phyloP scores from a whole-genome alignment of 1,140 invertebrate genomes.

The Papilio machaon region DNA sequence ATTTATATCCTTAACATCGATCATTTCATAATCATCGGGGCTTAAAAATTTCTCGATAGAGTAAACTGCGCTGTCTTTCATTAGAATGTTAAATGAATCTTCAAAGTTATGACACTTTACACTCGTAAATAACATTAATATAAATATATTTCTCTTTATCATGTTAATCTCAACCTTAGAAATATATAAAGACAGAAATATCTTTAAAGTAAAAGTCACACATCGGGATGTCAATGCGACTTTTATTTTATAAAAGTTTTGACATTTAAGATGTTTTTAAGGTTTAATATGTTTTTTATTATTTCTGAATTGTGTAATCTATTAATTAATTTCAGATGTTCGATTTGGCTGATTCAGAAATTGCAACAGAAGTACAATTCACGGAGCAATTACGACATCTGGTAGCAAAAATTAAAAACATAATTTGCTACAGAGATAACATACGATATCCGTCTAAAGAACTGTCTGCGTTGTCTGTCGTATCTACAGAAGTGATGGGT shows the following conservation, averaged over 20 bases:
- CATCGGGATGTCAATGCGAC: not conserved
- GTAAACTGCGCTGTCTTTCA: slow-evolving; percentile 46
- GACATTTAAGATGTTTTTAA: not conserved
- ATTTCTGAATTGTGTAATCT: not conserved
- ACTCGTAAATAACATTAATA: slow-evolving; percentile 17
- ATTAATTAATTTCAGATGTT: slow-evolving; percentile 70
- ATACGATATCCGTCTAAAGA: slow-evolving; percentile 74
- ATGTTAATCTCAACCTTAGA: slow-evolving; percentile 8
- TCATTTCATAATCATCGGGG: slow-evolving; percentile 47
- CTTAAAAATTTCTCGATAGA: slow-evolving; percentile 47
- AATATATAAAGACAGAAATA: not conserved
- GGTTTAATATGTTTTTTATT: not conserved
- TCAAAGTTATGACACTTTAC: slow-evolving; percentile 30
- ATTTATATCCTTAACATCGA: slow-evolving; percentile 36
- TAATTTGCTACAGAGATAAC: slow-evolving; percentile 70
- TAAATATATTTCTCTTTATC: not conserved
- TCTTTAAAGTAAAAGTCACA: not conserved
- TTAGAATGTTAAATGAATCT: slow-evolving; percentile 43
- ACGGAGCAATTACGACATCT: slow-evolving; percentile 75
- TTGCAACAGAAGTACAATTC: slow-evolving; percentile 78
- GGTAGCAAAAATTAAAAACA: slow-evolving; percentile 77
- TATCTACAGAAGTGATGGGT: slow-evolving; percentile 77
- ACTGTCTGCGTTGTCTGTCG: slow-evolving; percentile 72
- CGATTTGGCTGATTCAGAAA: slow-evolving; percentile 77
- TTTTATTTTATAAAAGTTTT: not conserved